Evolutionary conservation across 2,888 invertebrate species (phyloP).

Genomic region (Polydesmus complanatus): DNA sequence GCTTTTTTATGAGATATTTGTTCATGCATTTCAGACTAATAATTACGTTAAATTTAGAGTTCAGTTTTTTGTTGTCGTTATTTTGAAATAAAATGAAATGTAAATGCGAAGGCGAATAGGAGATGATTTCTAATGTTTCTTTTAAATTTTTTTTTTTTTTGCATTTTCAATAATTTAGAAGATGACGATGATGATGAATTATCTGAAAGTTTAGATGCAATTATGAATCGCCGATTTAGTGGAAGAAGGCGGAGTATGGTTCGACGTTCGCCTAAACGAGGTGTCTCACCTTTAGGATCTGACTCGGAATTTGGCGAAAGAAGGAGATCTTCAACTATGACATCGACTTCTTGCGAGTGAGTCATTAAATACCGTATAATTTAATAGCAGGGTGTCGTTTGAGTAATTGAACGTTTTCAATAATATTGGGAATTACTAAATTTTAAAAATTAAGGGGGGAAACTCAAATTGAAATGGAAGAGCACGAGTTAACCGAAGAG

Average conservation of each 20-base stretch:
- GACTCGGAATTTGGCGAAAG: constrained; percentile 31
- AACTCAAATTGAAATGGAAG: constrained; percentile 18
- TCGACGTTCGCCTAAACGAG: constrained; percentile 42
- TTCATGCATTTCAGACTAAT: no score
- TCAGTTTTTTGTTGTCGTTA: neutral
- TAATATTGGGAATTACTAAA: neutral
- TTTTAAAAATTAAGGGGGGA: constrained; percentile 9
- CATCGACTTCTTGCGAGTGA: constrained; percentile 75
- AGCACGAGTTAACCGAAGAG: constrained; percentile 40
- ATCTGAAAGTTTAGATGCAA: constrained; percentile 69
- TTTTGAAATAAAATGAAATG: neutral
- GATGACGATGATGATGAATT: constrained; percentile 57
- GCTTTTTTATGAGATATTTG: no score
- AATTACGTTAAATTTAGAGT: neutral
- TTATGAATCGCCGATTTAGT: constrained; percentile 56
- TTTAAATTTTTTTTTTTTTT: neutral
- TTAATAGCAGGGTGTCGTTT: neutral
- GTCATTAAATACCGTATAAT: constrained; percentile 27
- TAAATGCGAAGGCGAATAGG: neutral
- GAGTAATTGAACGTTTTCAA: neutral
- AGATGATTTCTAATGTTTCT: neutral
- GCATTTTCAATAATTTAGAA: neutral
- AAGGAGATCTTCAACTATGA: constrained; percentile 46
- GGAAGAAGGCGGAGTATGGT: constrained; percentile 46
- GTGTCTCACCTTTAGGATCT: constrained; percentile 43